Conservation (phyloP, 1,140 invertebrate species). For the Varroa destructor region DNA sequence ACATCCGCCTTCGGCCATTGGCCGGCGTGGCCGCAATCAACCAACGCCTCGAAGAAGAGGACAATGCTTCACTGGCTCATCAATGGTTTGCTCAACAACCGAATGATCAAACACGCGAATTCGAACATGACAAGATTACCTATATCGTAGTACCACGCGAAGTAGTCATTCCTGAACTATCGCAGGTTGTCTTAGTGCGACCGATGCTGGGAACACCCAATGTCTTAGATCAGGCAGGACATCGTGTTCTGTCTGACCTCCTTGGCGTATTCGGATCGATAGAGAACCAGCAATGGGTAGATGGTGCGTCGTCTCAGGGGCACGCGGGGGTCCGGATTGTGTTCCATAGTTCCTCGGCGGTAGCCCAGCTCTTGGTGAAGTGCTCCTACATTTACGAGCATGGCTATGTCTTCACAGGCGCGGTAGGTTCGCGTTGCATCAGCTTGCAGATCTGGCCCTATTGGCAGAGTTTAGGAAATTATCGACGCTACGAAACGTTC, state of each 20-base stretch:
- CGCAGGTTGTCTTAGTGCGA: not conserved
- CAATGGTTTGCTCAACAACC: constrained; percentile 17
- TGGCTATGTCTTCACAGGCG: not conserved
- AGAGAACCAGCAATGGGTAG: not conserved
- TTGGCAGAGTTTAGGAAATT: not conserved
- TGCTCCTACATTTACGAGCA: constrained; percentile 3
- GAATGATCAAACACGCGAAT: not conserved
- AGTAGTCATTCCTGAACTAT: not conserved
- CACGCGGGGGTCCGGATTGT: not conserved
- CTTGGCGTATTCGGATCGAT: not conserved
- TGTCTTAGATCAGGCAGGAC: not conserved
- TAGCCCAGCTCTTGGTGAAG: not conserved
- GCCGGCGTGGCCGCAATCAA: not conserved
- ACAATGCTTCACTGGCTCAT: not conserved
- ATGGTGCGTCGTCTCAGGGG: not conserved
- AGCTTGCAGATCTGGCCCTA: not conserved
- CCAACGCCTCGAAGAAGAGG: not conserved
- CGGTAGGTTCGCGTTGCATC: not conserved
- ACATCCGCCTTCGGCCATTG: not conserved
- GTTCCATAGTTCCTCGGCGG: not conserved
- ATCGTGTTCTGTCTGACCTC: not conserved
- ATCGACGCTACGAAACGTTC: constrained; percentile 4
- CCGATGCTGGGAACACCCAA: not conserved
- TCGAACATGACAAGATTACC: constrained; percentile 2
- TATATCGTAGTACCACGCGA: not conserved